Base-by-base conservation (phyloP, 2,113 vertebrate species). In the Apaloderma vittatum region DNA sequence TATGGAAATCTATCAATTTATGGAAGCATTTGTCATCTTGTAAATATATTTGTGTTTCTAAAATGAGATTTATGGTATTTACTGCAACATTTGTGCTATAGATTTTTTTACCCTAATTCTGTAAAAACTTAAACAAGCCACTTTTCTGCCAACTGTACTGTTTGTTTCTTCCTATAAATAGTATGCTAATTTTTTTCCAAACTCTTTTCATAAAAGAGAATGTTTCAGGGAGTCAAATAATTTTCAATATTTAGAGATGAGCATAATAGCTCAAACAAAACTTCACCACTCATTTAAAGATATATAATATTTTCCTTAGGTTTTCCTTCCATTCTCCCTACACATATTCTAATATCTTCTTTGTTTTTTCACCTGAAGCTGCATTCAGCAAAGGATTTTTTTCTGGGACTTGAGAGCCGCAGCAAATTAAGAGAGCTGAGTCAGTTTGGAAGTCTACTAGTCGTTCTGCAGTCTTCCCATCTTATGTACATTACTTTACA, bases 101-200 rank as follows among this genome's bases (percentile, higher is more conserved):
- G 34, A 21, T 71, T 22, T 90, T 86, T 90, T 34, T 55, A 62
- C 65, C 46, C 7, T 72, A 76, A 74, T 85, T 92, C 22, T 63
- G 43, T 63, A 82, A 95, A 81, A 46, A 91, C 58, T 66, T 86
- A 49, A 86, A 77, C 51, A 90, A 86, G 66, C 4, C 16, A 86
- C 12, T 3, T 37, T 73, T 79, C 78, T 68, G 30, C 71, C 46
- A 66, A 46, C 27, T 59, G 32, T 37, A 34, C 17, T 58, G 12
- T 54, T 95, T 91, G 67, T 61, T 91, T 93, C 40, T 75, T 70
- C 58, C 82, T 29, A 93, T 52, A 86, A 94, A 79, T 7, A 75
- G 45, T 29, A 57, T 12, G 63, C 15, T 23, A 15, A 3, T 2
- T 61, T 93, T 74, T 89, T 90, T 93, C 16, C 16, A 81, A 90